Conservation (phyloP, 2,797 vertebrate species). For the Tiaroga cobitis region DNA sequence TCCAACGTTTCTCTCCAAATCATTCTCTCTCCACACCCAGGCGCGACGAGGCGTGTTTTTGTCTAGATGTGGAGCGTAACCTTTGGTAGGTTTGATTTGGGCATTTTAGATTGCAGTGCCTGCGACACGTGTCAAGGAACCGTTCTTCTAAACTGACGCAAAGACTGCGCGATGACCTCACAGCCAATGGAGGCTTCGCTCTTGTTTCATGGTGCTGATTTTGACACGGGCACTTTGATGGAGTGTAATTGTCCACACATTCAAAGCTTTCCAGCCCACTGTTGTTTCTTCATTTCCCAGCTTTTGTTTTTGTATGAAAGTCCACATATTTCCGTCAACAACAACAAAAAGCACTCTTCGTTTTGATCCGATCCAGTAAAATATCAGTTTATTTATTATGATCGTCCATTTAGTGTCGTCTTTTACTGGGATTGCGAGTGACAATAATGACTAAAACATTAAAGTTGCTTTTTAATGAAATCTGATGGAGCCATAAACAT, state of each 20-base stretch:
- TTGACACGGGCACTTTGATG: neutral
- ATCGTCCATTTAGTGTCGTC: constrained; percentile 2
- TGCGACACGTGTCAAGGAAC: constrained; percentile 24
- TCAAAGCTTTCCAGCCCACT: neutral
- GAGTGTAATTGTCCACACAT: neutral
- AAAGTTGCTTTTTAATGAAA: neutral
- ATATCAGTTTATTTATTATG: constrained; percentile 23
- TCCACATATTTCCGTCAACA: neutral
- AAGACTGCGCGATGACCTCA: constrained; percentile 20
- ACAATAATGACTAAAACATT: neutral
- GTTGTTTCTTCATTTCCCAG: constrained; percentile 5
- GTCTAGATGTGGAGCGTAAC: constrained; percentile 3
- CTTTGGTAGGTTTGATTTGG: constrained; percentile 21
- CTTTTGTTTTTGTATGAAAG: neutral
- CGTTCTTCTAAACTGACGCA: constrained; percentile 6
- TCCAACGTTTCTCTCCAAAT: constrained; percentile 33
- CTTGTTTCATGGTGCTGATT: constrained; percentile 38
- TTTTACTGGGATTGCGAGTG: constrained; percentile 1
- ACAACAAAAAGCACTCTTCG: constrained; percentile 17
- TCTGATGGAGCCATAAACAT: neutral
- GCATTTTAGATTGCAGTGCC: constrained; percentile 45
- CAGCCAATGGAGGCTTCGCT: constrained; percentile 26
- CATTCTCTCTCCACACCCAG: constrained; percentile 15
- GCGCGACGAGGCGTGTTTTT: neutral
- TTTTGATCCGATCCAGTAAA: constrained; percentile 43